Evolutionary conservation across 1,140 invertebrate genomes (phyloP), one percentile per base, ranked within the genome.

Genomic region (Drosophila rufa): DNA sequence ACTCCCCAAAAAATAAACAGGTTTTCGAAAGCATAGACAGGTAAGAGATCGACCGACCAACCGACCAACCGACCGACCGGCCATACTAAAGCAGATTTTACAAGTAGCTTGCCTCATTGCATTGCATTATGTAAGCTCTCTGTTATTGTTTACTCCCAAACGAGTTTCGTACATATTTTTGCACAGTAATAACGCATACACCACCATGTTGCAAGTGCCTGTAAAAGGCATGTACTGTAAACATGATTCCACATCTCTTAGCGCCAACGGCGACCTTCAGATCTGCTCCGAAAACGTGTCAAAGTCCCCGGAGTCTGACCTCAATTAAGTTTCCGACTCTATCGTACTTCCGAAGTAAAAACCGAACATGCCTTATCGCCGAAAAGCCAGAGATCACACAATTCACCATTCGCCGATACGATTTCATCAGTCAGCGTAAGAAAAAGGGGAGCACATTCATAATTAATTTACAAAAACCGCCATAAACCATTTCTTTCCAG

Each of bases 401-500:
- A 50, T 27, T n/a, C 22, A 33, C n/a, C 45, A 71, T 36, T 30
- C 14, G 19, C 7, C n/a, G 46, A 43, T 42, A 17, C 15, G 11
- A 86, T 79, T 85, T 82, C 79, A 71, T 59, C 79, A 85, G 51
- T n/a, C 15, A 25, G 43, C 55, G 55, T 33, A 7, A 27, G 15
- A 14, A 25, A 27, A 69, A 67, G 27, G n/a, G 47, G 46, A 80
- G 60, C 69, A 50, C 22, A 47, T 55, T 40, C 43, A 69, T 65
- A 80, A 84, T 70, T 73, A 38, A 75, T 82, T 83, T 64, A 80
- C 64, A 80, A 45, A 45, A 56, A 42, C 17, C 22, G 59, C 30
- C 59, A 73, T 58, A 57, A 82, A 76, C 33, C 27, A 65, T 55
- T 79, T 70, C 77, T 66, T 47, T 27, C n/a, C 42, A 53, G 36